Evolutionary conservation across 2,113 vertebrate species (phyloP).

Genomic region (Lonchura striata): DNA sequence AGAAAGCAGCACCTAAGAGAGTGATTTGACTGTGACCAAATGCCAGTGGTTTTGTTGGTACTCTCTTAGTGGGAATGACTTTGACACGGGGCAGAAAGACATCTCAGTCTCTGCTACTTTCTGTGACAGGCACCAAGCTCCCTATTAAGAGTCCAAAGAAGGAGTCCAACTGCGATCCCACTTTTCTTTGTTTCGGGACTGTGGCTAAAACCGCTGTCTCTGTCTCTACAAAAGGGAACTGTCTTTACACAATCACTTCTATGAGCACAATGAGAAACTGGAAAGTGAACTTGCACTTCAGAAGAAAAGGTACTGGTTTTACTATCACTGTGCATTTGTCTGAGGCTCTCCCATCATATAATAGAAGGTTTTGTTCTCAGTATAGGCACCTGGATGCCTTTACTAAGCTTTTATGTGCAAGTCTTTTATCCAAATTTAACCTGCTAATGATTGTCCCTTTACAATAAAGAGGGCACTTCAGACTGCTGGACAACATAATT

Average conservation of each 20-base stretch:
- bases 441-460: constrained; percentile 19
- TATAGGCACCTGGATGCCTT: constrained; percentile 1
- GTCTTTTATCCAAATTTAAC: constrained; percentile 49
- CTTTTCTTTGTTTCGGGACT: neutral
- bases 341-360: neutral
- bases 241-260: neutral
- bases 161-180: neutral
- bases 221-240: neutral
- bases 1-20: neutral
- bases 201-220: neutral
- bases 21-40: neutral
- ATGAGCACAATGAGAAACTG: neutral
- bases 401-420: constrained; percentile 27
- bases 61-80: neutral
- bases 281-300: constrained; percentile 29
- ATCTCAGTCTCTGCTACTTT: neutral
- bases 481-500: constrained; percentile 39
- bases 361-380: constrained; percentile 23
- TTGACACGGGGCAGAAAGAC: neutral
- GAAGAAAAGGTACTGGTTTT: neutral
- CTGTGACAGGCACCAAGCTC: neutral
- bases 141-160: neutral
- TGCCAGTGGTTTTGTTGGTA: neutral
- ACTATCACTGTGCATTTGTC: neutral
- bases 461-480: constrained; percentile 22